Base-by-base conservation (phyloP, 2,113 vertebrate genomes). In the Cheirogaleus medius region DNA sequence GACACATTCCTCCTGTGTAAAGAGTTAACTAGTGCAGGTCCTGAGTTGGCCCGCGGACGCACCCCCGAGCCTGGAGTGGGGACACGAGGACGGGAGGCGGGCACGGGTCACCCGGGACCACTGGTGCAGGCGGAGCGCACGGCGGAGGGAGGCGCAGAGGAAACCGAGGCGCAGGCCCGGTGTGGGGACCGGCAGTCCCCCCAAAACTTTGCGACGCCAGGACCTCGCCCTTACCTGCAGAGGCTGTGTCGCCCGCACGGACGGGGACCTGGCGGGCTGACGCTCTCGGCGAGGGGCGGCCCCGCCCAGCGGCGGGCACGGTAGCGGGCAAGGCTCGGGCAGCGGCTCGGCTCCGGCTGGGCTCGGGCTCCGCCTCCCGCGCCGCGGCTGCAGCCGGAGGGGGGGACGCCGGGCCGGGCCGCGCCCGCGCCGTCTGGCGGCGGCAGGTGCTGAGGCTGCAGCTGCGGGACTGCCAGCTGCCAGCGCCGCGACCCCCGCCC, bases 211-310 rank as follows among this genome's bases (percentile, higher is more conserved):
- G 81, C 54, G 85, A 90, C 81, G 77, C 86, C 12, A 29, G 37
- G 87, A 82, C 90, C 92, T 96, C 64, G 77, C 95, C 94, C 98
- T 98, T 98, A 98, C 98, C 98, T 98, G 97, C 95, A 92, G 78
- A 86, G 60, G 87, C 74, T 92, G 88, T 80, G 77, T 95, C 80
- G 94, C 97, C 97, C 87, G 96, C 92, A 76, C 68, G 94, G 84
- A 89, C 96, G 74, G 76, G 94, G 90, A 87, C 92, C 95, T 10
- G 78, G 85, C 63, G 15, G 68, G 81, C 80, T 39, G 85, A 81
- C 58, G 92, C 87, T 81, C 42, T 69, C 7, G 37, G 44, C 12
- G 14, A n/a, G 93, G 93, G 90, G 94, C 94, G 54, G 92, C 90
- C 93, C 96, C 92, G 93, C 95, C 93, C 68, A 69, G 96, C 66